A percentile compares a stretch with the other conserved stretches of the same genome.
These are phyloP conservation scores for Rhyacophila evoluta DNA, from an alignment of 2,888 invertebrate genomes.

Conservation along the genomic window DNA sequence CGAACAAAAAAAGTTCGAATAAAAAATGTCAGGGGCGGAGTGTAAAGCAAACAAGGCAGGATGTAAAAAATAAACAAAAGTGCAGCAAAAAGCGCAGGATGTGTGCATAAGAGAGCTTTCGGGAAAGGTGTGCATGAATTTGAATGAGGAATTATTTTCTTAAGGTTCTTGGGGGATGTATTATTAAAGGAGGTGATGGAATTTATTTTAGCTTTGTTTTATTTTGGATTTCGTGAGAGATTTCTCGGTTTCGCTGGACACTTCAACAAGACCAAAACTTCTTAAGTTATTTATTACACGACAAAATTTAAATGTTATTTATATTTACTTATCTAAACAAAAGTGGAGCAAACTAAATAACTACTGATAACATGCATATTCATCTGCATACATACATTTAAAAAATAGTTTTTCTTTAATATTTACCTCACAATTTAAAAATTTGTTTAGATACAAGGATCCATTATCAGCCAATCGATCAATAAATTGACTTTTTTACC, in stretches of 20 bases:
- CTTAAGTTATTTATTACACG: too few relatives aligned
- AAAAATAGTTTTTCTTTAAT: too few relatives aligned
- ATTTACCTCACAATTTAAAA: too few relatives aligned
- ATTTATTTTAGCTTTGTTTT: background rate
- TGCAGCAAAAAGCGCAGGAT: slow-evolving; percentile 10
- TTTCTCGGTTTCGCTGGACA: background rate
- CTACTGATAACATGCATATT: too few relatives aligned
- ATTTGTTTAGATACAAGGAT: too few relatives aligned
- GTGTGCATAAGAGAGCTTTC: slow-evolving; percentile 23
- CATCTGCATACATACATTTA: too few relatives aligned
- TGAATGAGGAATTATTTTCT: background rate
- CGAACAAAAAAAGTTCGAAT: background rate
- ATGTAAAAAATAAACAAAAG: slow-evolving; percentile 20
- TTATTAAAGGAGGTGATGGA: background rate
- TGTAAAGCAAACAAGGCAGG: slow-evolving; percentile 31
- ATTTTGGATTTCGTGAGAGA: background rate
- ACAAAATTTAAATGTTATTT: too few relatives aligned
- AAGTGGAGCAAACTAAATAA: too few relatives aligned
- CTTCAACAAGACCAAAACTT: too few relatives aligned
- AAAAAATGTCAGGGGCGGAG: slow-evolving; percentile 31
- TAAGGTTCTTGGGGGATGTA: background rate
- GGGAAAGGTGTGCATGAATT: slow-evolving; percentile 11
- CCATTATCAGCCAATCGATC: too few relatives aligned
- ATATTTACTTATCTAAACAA: too few relatives aligned
- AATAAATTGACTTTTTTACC: too few relatives aligned